Base-by-base conservation (phyloP, 2,113 vertebrate genomes). In the Heterocephalus glaber region DNA sequence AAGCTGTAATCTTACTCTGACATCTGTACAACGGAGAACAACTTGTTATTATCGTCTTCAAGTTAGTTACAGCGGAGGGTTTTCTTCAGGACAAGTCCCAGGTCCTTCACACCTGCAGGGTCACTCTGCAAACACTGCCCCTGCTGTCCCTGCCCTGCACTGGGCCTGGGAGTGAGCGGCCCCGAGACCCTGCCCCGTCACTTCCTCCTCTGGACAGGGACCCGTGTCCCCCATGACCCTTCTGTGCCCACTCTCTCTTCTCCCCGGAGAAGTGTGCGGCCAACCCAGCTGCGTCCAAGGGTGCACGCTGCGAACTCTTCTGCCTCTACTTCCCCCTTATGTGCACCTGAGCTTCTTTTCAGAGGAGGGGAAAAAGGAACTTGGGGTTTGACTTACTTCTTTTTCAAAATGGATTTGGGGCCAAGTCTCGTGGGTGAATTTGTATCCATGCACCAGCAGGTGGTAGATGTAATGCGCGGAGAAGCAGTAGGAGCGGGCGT, bases 401-500 rank as follows among this genome's bases (percentile, higher is more conserved):
- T 98, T 99, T 97, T 98, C 96, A 97, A 99, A 99, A 41, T 87
- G 70, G 89, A 99, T 99, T 47, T 98, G 98, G 86, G 98, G 98
- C 99, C 99, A 99, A 58, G 98, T 99, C 35, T 98, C 97, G 5
- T 95, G 72, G 20, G 99, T 98, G 95, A 99, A 99, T 96, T 99
- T 99, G 98, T 99, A 99, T 41, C 99, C 99, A 1, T 98, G 98
- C 20, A 98, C 89, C 24, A 99, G 98, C 96, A 99, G 83, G 82
- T 98, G 98, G 97, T 99, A 98, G 94, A 99, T 98, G 38, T 99
- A 99, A 97, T 99, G 99, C 92, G 99, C 98, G 6, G 99, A 99
- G 93, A 98, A 99, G 96, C 99, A 99, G 94, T 99, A 99, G 22
- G 99, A 99, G 97, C 97, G 98, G 16, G 99, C 98, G 47, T 98